Conservation (phyloP, 53 echinoderm and acorn worm genomes). For the Apostichopus leukothele region DNA sequence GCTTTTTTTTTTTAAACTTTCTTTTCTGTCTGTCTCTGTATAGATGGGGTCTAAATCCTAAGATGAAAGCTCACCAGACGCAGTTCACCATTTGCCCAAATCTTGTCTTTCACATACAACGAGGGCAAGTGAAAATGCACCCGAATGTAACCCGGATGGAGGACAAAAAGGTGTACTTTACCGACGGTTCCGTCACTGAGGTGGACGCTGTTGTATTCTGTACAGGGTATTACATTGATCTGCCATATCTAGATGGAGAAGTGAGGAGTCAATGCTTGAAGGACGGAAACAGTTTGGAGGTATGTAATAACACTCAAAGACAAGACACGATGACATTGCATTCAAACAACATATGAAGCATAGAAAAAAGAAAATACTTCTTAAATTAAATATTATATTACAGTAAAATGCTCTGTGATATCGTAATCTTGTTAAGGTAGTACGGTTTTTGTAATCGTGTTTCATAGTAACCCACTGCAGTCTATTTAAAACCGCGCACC, state of each 20-base stretch:
- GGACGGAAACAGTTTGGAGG: slow-evolving; percentile 48
- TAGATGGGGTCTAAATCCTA: slow-evolving; percentile 83
- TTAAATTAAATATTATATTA: no score
- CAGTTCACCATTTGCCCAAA: slow-evolving; percentile 90
- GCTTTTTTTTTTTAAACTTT: no score
- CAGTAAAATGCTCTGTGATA: no score
- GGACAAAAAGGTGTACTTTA: slow-evolving; percentile 67
- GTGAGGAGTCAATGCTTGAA: slow-evolving; percentile 62
- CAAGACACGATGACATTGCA: no score
- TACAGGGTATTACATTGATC: slow-evolving; percentile 78
- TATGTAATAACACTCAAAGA: not conserved
- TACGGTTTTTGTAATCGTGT: no score
- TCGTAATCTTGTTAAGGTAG: no score
- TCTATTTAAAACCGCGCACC: no score
- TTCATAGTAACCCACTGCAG: no score
- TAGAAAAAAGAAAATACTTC: no score
- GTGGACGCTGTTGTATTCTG: slow-evolving; percentile 72
- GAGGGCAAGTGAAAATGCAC: slow-evolving; percentile 70
- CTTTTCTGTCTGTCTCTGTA: not conserved
- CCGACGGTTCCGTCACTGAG: slow-evolving; percentile 65
- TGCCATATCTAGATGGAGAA: slow-evolving; percentile 76
- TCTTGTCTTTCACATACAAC: slow-evolving; percentile 77
- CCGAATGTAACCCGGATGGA: slow-evolving; percentile 73
- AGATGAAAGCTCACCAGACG: slow-evolving; percentile 76
- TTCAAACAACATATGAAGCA: no score